These are phyloP conservation scores for Podilymbus podiceps DNA, from an alignment of 2,113 vertebrate species.

Conservation along the genomic window DNA sequence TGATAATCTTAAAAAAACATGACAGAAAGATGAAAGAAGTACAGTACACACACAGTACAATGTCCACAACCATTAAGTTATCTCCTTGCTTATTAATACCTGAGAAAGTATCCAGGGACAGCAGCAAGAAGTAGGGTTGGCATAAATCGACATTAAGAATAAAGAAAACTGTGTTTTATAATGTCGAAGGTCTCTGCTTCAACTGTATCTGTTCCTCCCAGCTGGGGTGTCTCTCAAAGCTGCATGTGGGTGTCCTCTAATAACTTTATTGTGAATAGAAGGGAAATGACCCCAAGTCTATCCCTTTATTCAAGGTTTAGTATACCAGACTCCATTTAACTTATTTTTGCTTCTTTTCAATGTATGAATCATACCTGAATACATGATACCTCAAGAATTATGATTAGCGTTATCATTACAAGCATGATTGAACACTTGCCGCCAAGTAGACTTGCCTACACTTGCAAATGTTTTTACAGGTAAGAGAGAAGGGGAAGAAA, in stretches of 20 bases:
- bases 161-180: not conserved
- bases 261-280: not conserved
- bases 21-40: not conserved
- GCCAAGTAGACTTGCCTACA: not conserved
- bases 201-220: not conserved
- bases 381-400: slow-evolving; percentile 5
- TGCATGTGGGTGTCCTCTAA: not conserved
- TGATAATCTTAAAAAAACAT: not conserved
- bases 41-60: not conserved
- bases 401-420: slow-evolving; percentile 27
- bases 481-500: not conserved
- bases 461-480: not conserved
- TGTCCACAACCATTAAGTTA: not conserved
- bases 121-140: not conserved
- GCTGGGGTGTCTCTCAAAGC: not conserved
- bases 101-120: not conserved
- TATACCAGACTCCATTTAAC: not conserved
- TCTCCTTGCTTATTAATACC: not conserved
- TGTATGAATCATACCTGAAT: not conserved
- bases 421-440: slow-evolving; percentile 17
- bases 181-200: not conserved
- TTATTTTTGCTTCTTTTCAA: not conserved
- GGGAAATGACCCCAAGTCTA: not conserved
- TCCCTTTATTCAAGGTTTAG: not conserved
- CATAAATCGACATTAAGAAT: not conserved